Conservation (phyloP, 2,888 invertebrate genomes). For the Campoplex capitator region DNA sequence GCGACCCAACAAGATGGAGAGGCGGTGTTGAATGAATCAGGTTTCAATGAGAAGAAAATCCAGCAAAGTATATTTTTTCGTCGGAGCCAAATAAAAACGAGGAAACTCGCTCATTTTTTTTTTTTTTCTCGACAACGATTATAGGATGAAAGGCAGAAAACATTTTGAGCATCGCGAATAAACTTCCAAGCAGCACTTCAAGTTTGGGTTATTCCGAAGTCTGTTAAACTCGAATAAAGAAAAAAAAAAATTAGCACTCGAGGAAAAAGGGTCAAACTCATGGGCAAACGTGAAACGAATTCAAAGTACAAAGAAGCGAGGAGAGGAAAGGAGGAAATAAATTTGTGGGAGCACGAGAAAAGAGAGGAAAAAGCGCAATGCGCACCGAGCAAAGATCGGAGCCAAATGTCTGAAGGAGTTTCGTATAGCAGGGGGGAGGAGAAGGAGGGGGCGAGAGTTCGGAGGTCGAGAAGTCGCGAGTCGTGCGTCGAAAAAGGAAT, state of each 20-base stretch:
- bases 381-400: constrained; percentile 34
- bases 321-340: not conserved
- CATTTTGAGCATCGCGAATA: too few species aligned
- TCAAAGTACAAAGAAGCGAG: not conserved
- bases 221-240: not conserved
- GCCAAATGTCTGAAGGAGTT: constrained; percentile 25
- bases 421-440: not conserved
- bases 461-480: constrained; percentile 41
- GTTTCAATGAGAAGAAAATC: not conserved
- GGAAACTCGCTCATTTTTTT: not conserved
- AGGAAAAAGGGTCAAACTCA: not conserved
- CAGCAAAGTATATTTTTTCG: not conserved
- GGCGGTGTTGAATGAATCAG: not conserved
- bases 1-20: not conserved
- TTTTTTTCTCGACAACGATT: not conserved
- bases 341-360: not conserved
- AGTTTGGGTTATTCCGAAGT: not conserved
- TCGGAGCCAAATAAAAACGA: not conserved
- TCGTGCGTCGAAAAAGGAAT: constrained; percentile 17
- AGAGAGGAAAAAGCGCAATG: constrained; percentile 43
- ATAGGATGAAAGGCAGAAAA: not conserved
- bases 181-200: too few species aligned
- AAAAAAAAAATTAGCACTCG: too few species aligned
- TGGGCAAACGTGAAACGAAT: not conserved
- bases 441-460: constrained; percentile 5